These are phyloP conservation scores for Zygogramma bicolorata DNA, from an alignment of 2,888 invertebrate species.

Conservation along the genomic window DNA sequence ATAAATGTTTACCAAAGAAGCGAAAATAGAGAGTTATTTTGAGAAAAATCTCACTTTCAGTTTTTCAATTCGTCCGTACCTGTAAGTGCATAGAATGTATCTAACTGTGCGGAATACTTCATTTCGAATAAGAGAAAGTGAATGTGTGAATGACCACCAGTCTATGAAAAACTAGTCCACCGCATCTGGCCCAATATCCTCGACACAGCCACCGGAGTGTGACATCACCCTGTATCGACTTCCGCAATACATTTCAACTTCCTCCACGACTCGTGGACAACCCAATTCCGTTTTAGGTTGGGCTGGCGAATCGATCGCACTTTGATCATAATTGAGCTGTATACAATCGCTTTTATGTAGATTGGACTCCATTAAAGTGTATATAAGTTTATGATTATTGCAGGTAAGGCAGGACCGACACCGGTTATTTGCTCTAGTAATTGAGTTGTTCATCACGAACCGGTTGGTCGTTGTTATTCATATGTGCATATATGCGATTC, in stretches of 20 bases:
- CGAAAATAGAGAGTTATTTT: too few species aligned
- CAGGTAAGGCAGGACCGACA: constrained; percentile 9
- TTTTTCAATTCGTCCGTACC: too few species aligned
- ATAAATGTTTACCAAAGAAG: too few species aligned
- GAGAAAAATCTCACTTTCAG: too few species aligned
- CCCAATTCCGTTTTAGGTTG: constrained; percentile 55
- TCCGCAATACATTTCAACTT: constrained; percentile 17
- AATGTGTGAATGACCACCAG: not conserved
- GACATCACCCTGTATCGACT: constrained; percentile 18
- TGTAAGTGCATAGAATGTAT: too few species aligned
- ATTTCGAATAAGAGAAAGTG: too few species aligned
- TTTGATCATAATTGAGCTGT: constrained; percentile 55
- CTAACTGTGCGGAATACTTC: too few species aligned
- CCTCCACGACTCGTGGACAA: constrained; percentile 48
- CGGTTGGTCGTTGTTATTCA: constrained; percentile 19
- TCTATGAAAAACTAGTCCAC: not conserved
- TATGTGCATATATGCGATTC: not conserved
- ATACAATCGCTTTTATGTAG: constrained; percentile 45
- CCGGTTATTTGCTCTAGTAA: constrained; percentile 30
- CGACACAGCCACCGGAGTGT: not conserved
- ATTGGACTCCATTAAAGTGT: constrained; percentile 31
- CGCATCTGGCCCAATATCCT: not conserved
- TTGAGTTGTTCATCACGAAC: constrained; percentile 24
- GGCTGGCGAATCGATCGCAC: constrained; percentile 56
- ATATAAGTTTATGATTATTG: constrained; percentile 11